These are phyloP conservation scores for Murina feae DNA, from an alignment of 2,113 vertebrate genomes.

Conservation along the genomic window DNA sequence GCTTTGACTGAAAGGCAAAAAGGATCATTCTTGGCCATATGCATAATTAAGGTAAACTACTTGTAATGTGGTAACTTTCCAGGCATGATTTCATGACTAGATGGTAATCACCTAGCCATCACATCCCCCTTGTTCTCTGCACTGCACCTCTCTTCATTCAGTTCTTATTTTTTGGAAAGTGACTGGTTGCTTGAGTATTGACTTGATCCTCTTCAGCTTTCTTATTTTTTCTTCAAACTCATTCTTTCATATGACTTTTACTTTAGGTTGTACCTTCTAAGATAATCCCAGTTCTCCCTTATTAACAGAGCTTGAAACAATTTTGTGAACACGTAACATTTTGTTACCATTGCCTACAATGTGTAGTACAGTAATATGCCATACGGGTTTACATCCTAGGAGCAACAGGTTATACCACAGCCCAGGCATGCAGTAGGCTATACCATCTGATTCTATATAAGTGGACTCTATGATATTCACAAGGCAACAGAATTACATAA, in stretches of 20 bases:
- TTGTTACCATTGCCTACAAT: background rate
- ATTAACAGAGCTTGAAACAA: background rate
- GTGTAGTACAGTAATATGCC: background rate
- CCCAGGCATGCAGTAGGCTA: background rate
- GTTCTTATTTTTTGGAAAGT: background rate
- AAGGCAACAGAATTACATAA: background rate
- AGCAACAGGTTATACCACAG: background rate
- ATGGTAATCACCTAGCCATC: background rate
- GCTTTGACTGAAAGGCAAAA: background rate
- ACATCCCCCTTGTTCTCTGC: background rate
- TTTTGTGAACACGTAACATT: background rate
- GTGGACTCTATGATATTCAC: background rate
- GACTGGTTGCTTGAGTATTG: background rate
- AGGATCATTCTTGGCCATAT: background rate
- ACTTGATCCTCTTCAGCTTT: background rate
- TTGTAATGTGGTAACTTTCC: background rate
- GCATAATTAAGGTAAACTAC: background rate
- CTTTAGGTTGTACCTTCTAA: background rate
- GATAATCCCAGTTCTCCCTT: background rate
- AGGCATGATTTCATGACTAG: background rate
- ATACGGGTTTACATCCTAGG: background rate
- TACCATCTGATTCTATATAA: background rate
- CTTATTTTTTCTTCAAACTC: background rate
- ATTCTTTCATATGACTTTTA: background rate
- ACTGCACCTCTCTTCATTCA: background rate